Evolutionary conservation across 2,888 invertebrate genomes (phyloP).

Genomic region (Perizoma flavofasciatum): DNA sequence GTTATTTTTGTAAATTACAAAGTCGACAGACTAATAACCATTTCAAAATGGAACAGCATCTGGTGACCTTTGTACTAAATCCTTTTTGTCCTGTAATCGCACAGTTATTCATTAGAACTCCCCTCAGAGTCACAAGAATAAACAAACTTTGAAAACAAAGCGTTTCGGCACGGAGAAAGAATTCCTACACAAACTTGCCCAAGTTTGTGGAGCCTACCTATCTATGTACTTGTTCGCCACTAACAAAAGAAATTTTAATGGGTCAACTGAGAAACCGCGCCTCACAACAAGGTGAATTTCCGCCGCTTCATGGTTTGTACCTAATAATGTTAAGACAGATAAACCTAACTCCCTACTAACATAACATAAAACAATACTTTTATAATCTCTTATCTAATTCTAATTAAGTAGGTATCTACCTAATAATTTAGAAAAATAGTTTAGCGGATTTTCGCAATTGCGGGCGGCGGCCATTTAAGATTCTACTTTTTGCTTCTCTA

Average conservation of each 20-base stretch:
- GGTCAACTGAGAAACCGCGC: conserved; percentile 38
- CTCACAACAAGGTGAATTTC: conserved; percentile 31
- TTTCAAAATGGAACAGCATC: conserved; percentile 33
- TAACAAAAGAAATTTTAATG: conserved; percentile 42
- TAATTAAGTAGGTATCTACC: too few relatives aligned
- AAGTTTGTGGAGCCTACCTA: conserved; percentile 24
- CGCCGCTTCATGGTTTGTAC: conserved; percentile 14
- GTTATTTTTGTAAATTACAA: conserved; percentile 13
- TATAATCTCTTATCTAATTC: too few relatives aligned
- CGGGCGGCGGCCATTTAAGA: too few relatives aligned
- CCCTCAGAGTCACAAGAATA: conserved; percentile 46
- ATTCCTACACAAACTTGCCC: conserved; percentile 40
- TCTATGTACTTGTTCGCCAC: conserved; percentile 31
- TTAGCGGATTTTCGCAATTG: too few relatives aligned
- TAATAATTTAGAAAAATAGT: too few relatives aligned
- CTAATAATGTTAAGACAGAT: too few relatives aligned
- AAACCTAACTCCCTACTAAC: too few relatives aligned
- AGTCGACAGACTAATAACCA: conserved; percentile 21
- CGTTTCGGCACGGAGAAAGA: conserved; percentile 42
- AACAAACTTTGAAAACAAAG: conserved; percentile 52
- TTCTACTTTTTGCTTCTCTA: too few relatives aligned
- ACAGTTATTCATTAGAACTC: conserved; percentile 52
- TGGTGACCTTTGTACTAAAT: conserved; percentile 46
- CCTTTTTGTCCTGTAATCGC: conserved; percentile 49
- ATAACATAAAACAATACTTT: too few relatives aligned